phyloP scores from a whole-genome alignment of 1,140 invertebrate species.

The Marisa cornuarietis region DNA sequence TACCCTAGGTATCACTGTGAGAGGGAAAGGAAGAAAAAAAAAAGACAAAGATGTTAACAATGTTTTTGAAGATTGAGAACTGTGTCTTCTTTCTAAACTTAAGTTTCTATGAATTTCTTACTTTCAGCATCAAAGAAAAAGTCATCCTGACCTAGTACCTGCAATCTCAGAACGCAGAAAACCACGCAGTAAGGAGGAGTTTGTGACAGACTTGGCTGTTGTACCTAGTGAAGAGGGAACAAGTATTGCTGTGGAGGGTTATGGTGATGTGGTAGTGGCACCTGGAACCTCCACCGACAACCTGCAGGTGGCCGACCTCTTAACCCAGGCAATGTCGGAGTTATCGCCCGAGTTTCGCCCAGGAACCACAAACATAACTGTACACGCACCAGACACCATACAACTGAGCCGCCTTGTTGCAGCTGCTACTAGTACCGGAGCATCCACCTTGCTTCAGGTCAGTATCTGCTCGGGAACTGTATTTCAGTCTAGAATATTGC shows the following conservation, averaged over 20 bases:
- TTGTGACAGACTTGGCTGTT: conserved; percentile 37
- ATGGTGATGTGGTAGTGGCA: conserved; percentile 28
- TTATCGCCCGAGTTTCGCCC: conserved; percentile 60
- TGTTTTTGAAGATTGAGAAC: no score
- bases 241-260: conserved; percentile 20
- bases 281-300: conserved; percentile 34
- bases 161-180: conserved; percentile 33
- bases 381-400: conserved; percentile 18
- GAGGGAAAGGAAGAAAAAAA: no score
- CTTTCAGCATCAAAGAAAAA: conserved; percentile 78
- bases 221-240: conserved; percentile 40
- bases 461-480: not conserved
- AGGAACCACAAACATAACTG: conserved; percentile 32
- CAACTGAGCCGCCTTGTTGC: conserved; percentile 27
- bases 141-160: conserved; percentile 72
- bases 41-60: no score
- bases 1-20: no score
- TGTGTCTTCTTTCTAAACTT: no score
- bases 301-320: conserved; percentile 59
- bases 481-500: no score
- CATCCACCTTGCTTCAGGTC: conserved; percentile 33
- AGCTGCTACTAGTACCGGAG: conserved; percentile 35
- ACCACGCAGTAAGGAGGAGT: conserved; percentile 29
- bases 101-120: not conserved
- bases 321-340: conserved; percentile 68